Evolutionary conservation across 2,888 invertebrate genomes (phyloP).

Genomic region (Alloplasta piceator): DNA sequence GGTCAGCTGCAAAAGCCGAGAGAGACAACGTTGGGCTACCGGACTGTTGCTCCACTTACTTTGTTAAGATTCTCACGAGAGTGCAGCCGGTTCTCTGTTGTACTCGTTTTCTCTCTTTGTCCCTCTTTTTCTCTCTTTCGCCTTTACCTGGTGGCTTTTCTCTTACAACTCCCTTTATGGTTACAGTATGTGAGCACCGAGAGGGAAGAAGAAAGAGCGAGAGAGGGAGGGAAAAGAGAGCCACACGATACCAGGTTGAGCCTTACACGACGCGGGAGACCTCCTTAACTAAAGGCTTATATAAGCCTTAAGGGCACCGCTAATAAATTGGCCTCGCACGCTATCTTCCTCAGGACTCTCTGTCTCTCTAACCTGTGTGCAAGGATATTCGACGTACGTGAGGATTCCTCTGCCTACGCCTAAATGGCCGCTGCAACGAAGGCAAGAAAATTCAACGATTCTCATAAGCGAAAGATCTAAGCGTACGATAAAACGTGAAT

Average conservation of each 20-base stretch:
- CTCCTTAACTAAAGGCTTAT: slow-evolving; percentile 77
- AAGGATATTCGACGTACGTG: slow-evolving; percentile 17
- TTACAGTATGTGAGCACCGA: slow-evolving; percentile 37
- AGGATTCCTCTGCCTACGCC: slow-evolving; percentile 32
- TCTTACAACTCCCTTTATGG: slow-evolving; percentile 61
- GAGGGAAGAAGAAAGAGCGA: background rate
- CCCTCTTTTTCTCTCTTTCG: slow-evolving; percentile 11
- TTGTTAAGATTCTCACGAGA: slow-evolving; percentile 77
- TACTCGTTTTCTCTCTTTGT: slow-evolving; percentile 54
- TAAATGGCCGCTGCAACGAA: background rate
- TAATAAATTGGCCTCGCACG: slow-evolving; percentile 78
- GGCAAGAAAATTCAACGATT: too few species aligned
- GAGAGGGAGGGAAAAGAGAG: slow-evolving; percentile 39
- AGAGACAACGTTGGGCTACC: slow-evolving; percentile 62
- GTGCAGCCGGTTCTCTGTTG: slow-evolving; percentile 62
- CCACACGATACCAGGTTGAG: slow-evolving; percentile 41
- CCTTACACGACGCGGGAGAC: slow-evolving; percentile 71
- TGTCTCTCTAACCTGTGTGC: slow-evolving; percentile 23
- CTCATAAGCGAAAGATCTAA: too few species aligned
- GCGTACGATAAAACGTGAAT: too few species aligned
- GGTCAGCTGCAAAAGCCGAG: slow-evolving; percentile 66
- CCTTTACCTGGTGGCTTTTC: slow-evolving; percentile 15
- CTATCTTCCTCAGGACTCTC: slow-evolving; percentile 51
- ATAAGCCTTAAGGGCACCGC: slow-evolving; percentile 74
- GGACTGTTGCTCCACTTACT: slow-evolving; percentile 75